phyloP scores from a whole-genome alignment of 2,888 invertebrate genomes.

The Diarsia brunnea region DNA sequence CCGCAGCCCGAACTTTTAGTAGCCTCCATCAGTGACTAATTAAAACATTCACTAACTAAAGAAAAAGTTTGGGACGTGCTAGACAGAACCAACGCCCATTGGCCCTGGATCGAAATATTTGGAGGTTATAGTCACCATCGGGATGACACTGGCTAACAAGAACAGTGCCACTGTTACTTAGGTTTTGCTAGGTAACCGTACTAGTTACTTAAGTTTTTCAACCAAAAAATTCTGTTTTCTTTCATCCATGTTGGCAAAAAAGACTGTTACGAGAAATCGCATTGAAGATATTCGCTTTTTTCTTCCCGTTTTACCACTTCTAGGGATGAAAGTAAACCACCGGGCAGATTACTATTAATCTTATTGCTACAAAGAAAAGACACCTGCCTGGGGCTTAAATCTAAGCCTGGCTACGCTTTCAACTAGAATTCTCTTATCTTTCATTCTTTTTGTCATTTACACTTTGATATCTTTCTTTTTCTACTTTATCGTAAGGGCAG shows the following conservation, averaged over 20 bases:
- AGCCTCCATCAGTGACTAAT: neutral
- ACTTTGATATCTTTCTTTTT: slow-evolving; percentile 8
- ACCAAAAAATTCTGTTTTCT: neutral
- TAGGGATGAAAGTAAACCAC: slow-evolving; percentile 19
- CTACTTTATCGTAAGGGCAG: no score
- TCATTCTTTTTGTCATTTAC: slow-evolving; percentile 17
- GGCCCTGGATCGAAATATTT: no score
- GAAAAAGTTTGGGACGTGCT: no score
- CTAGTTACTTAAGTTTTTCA: neutral
- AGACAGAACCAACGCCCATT: no score
- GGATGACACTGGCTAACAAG: no score
- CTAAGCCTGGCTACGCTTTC: slow-evolving; percentile 36
- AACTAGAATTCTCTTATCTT: slow-evolving; percentile 24
- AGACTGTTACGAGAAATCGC: neutral
- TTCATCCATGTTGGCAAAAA: neutral
- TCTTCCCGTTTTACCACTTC: slow-evolving; percentile 6
- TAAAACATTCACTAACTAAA: neutral
- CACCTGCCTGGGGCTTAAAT: slow-evolving; percentile 33
- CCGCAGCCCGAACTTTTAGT: no score
- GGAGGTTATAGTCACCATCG: no score
- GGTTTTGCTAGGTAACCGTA: no score
- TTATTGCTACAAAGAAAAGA: slow-evolving; percentile 29
- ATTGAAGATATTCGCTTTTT: neutral
- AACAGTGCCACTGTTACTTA: no score
- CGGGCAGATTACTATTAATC: slow-evolving; percentile 36